phyloP scores from a whole-genome alignment of 2,113 vertebrate species.

The Sterna hirundo region DNA sequence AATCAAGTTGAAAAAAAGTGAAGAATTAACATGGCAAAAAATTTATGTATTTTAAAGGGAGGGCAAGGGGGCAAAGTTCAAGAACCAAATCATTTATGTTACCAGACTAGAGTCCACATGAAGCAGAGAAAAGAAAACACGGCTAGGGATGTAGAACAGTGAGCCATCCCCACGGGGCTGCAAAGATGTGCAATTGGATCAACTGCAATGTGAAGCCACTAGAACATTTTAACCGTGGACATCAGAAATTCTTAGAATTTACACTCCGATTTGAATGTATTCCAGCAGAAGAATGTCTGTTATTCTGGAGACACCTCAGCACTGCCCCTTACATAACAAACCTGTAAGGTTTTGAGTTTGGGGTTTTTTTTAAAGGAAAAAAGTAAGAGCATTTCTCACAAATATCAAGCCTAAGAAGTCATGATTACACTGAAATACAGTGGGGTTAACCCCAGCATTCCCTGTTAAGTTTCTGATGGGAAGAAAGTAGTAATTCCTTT shows the following conservation, averaged over 20 bases:
- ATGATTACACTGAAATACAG: background rate
- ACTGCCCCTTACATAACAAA: background rate
- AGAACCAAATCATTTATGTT: background rate
- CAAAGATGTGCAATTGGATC: background rate
- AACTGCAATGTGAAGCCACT: background rate
- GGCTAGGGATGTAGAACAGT: background rate
- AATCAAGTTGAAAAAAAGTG: background rate
- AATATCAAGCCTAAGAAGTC: background rate
- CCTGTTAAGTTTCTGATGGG: background rate
- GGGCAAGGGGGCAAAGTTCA: background rate
- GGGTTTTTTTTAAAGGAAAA: background rate
- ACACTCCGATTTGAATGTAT: fast-evolving
- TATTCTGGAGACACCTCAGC: background rate
- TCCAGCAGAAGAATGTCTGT: background rate
- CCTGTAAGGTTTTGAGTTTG: background rate
- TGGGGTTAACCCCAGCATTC: background rate
- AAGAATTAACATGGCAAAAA: background rate
- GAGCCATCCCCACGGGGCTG: background rate
- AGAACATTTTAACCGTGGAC: background rate
- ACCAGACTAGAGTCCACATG: background rate
- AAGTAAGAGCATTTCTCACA: background rate
- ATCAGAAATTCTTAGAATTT: background rate
- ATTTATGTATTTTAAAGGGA: background rate
- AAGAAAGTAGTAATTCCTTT: background rate
- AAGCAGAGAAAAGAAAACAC: background rate